These are phyloP conservation scores for Xiphophorus hellerii DNA, from an alignment of 2,113 vertebrate genomes.

Conservation along the genomic window DNA sequence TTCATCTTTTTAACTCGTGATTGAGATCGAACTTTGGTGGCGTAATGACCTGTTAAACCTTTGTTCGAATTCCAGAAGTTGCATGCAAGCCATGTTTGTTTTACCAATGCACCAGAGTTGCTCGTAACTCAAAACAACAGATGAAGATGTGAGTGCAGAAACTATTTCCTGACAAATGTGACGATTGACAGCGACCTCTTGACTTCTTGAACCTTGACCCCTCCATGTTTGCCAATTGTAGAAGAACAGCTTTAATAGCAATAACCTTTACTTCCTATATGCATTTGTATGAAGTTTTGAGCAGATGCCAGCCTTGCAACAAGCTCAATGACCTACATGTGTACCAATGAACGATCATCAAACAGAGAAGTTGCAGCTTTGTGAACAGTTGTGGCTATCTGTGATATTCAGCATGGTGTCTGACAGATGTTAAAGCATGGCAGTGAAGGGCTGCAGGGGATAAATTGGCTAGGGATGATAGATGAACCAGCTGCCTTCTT, in stretches of 20 bases:
- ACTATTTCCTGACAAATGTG: conserved; percentile 47
- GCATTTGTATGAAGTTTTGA: not conserved
- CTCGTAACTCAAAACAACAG: conserved; percentile 60
- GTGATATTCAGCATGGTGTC: conserved; percentile 40
- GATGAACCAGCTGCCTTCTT: conserved; percentile 37
- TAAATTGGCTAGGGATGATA: conserved; percentile 44
- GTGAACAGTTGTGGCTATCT: conserved; percentile 58
- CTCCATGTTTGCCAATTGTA: conserved; percentile 11
- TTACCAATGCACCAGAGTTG: conserved; percentile 45
- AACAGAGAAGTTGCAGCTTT: conserved; percentile 27
- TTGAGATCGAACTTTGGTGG: conserved; percentile 50
- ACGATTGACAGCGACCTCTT: conserved; percentile 55
- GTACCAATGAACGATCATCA: conserved; percentile 60
- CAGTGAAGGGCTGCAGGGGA: conserved; percentile 23
- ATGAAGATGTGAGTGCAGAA: conserved; percentile 63
- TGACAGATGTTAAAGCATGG: conserved; percentile 64
- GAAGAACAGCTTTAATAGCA: conserved; percentile 34
- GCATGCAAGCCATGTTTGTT: conserved; percentile 57
- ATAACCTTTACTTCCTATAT: not conserved
- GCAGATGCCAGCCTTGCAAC: not conserved
- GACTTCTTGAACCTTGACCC: conserved; percentile 51
- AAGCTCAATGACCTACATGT: conserved; percentile 39
- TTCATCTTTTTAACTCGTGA: conserved; percentile 26
- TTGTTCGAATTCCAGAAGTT: conserved; percentile 43
- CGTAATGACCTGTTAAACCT: conserved; percentile 19